A percentile compares a stretch with the other conserved stretches of the same genome.
These are phyloP conservation scores for Cuculus canorus DNA, from an alignment of 2,797 vertebrate species.

Conservation along the genomic window DNA sequence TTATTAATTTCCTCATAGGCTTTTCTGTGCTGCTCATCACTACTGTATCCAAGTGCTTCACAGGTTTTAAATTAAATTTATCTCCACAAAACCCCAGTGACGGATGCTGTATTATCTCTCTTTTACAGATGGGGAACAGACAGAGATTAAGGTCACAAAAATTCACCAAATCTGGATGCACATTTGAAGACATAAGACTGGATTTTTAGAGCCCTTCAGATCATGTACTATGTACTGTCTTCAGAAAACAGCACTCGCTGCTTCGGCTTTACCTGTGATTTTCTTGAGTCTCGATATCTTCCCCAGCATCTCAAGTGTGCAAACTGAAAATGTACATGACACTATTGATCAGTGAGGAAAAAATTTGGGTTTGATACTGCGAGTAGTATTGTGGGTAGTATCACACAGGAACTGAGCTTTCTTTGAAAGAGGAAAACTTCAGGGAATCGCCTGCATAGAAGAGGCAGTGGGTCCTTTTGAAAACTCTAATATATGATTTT, in stretches of 20 bases:
- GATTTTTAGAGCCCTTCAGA: neutral
- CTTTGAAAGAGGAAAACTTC: neutral
- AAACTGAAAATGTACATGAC: neutral
- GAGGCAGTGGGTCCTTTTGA: neutral
- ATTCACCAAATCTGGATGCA: constrained; percentile 30
- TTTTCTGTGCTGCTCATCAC: constrained; percentile 32
- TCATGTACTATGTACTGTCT: neutral
- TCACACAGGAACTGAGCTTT: neutral
- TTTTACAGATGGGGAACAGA: constrained; percentile 40
- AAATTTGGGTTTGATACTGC: neutral
- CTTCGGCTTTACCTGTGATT: neutral
- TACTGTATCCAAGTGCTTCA: constrained; percentile 23
- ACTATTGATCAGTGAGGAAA: rapidly evolving
- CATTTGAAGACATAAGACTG: neutral
- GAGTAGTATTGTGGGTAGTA: no score
- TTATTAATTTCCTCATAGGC: constrained; percentile 50
- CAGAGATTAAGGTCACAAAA: constrained; percentile 53
- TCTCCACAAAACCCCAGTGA: constrained; percentile 31
- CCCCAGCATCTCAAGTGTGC: neutral
- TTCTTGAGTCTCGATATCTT: neutral
- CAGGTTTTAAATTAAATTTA: constrained; percentile 63
- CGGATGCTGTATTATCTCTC: constrained; percentile 19
- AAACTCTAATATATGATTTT: neutral
- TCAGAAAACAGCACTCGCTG: neutral
- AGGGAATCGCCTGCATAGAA: neutral